Percentiles rank a stretch among this genome's conserved stretches.
Conservation (phyloP, 2,797 vertebrate genomes). For the Chrysocyon brachyurus region DNA sequence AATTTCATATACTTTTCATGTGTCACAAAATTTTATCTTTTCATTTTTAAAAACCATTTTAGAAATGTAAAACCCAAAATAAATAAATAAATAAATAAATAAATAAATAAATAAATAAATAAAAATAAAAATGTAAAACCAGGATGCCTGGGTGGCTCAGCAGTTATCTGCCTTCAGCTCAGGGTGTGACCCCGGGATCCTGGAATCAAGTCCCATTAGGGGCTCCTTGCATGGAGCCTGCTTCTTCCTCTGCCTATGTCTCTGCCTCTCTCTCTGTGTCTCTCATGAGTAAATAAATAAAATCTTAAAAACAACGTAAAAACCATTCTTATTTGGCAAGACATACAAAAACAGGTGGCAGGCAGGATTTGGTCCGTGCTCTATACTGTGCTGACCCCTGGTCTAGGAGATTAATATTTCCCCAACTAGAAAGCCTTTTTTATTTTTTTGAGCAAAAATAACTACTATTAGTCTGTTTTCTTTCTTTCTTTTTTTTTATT, state of each 20-base stretch:
- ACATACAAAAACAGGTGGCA: background rate
- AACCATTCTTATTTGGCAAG: background rate
- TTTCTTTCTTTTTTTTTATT: no score
- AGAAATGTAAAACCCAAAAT: background rate
- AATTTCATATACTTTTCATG: background rate
- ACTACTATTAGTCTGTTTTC: background rate
- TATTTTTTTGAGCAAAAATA: background rate
- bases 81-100: no score
- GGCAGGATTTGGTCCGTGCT: background rate
- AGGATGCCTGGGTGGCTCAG: no score
- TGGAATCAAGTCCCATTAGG: no score
- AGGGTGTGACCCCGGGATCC: no score
- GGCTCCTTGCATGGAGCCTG: no score
- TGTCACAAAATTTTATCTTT: conserved; percentile 23
- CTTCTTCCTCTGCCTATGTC: no score
- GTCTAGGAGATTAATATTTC: conserved; percentile 7
- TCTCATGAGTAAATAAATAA: no score
- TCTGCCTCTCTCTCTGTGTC: no score
- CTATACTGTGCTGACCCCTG: background rate
- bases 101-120: no score
- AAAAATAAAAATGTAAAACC: no score
- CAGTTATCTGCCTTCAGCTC: no score
- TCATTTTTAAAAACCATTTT: background rate
- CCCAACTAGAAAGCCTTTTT: background rate
- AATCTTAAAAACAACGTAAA: background rate